Evolutionary conservation across 2,888 invertebrate species (phyloP).

Genomic region (Hylaea fasciaria): DNA sequence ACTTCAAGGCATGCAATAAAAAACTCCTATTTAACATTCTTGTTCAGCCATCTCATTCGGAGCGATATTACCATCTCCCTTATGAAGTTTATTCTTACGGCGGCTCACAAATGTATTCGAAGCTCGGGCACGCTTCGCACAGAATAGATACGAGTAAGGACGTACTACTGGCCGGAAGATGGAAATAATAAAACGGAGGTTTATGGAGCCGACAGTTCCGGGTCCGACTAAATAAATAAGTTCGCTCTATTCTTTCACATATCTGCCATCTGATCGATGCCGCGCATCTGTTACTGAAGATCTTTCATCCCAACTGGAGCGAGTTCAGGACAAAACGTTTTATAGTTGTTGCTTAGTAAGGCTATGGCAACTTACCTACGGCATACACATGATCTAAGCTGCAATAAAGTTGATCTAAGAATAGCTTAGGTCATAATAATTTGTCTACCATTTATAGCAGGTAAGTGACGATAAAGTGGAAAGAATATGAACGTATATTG

Average conservation of each 20-base stretch:
- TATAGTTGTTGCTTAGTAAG: too few relatives aligned
- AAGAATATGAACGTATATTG: too few relatives aligned
- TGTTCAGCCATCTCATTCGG: not conserved
- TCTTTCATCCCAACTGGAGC: slow-evolving; percentile 5
- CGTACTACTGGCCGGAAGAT: not conserved
- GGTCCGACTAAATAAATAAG: slow-evolving; percentile 20
- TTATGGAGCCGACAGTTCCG: slow-evolving; percentile 18
- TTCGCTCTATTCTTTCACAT: slow-evolving; percentile 46
- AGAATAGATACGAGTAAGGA: not conserved
- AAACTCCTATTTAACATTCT: not conserved
- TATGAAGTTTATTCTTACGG: not conserved
- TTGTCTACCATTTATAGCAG: too few relatives aligned
- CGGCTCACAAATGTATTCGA: slow-evolving; percentile 1
- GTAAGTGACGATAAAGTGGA: too few relatives aligned
- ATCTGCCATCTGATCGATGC: slow-evolving; percentile 27
- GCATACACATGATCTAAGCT: too few relatives aligned
- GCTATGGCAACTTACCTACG: too few relatives aligned
- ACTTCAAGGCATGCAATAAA: too few relatives aligned
- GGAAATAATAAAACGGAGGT: slow-evolving; percentile 21
- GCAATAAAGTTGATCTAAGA: too few relatives aligned
- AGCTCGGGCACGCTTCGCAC: not conserved
- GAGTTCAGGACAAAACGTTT: not conserved
- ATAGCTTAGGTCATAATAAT: too few relatives aligned
- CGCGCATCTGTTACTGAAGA: slow-evolving; percentile 21
- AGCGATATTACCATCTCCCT: not conserved